Evolutionary conservation across 2,797 vertebrate genomes (phyloP), one percentile per base, ranked within the genome.

Genomic region (Spinibarbus caldwelli): DNA sequence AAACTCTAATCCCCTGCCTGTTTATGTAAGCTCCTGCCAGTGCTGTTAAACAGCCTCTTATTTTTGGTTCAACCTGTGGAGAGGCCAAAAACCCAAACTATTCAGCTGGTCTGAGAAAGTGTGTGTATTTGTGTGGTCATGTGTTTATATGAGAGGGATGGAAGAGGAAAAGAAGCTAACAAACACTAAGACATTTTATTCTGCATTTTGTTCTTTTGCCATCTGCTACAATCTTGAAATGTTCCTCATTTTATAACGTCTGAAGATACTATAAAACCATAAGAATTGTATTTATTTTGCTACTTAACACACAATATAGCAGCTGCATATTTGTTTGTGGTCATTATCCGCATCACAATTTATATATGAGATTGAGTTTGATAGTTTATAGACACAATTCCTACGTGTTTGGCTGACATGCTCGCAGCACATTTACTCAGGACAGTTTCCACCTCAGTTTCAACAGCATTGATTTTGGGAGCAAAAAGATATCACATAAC

Each of bases 401-500:
- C 91, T 87, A 88, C 75, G 73, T 92, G 89, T 90, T 88, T 79
- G 78, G 84, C 87, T 91, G 23, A 26, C 86, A 86, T 68, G 84
- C 77, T 88, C 70, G 26, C 79, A 49, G 78, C 41, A 66, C 93
- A 91, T 94, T 95, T 92, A 91, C 89, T 88, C 90, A 86, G 91
- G 92, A 91, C 3, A 29, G 80, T 76, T 62, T 87, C 92, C 91
- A 92, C 90, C 90, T 82, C 85, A 83, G 87, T 91, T 93, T 93
- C 90, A 90, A 89, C 92, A 92, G 92, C 87, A 54, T 67, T 75
- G 86, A 93, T 90, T 91, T 90, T 87, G 81, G 19, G 26, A 88
- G 85, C 91, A 83, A 87, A 57, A 59, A 92, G 87, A 90, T 85
- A 92, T 94, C 88, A 88, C 91, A 91, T 92, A 89, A 91, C 90